Conservation (phyloP, 2,113 vertebrate genomes). For the Syngnathus typhle region DNA sequence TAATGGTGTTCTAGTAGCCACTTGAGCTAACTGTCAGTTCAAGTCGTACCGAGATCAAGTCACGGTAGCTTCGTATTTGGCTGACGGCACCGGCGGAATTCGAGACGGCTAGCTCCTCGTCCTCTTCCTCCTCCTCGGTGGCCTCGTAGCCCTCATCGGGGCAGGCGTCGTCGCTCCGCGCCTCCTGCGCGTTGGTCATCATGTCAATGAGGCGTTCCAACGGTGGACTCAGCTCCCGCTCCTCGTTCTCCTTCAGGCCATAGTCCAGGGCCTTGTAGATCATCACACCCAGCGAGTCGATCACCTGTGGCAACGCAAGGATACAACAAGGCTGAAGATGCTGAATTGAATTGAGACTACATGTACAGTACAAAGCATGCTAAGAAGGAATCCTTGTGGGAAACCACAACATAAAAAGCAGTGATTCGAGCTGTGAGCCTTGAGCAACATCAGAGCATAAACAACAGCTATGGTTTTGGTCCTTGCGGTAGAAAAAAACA, state of each 20-base stretch:
- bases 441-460: background rate
- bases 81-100: conserved; percentile 25
- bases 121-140: conserved; percentile 81
- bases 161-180: conserved; percentile 70
- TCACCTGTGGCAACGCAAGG: conserved; percentile 69
- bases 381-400: background rate
- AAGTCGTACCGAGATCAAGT: conserved; percentile 80
- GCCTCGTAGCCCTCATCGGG: conserved; percentile 93
- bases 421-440: background rate
- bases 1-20: background rate
- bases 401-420: background rate
- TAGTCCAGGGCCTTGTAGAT: conserved; percentile 98
- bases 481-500: background rate
- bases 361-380: background rate
- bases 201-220: conserved; percentile 89
- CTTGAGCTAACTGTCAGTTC: background rate
- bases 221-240: conserved; percentile 88
- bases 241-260: conserved; percentile 91
- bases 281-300: conserved; percentile 93
- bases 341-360: background rate
- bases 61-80: conserved; percentile 75
- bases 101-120: conserved; percentile 34
- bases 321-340: background rate
- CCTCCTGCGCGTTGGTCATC: conserved; percentile 83
- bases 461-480: background rate